These are phyloP conservation scores for Rhineura floridana DNA, from an alignment of 2,113 vertebrate species.

Conservation along the genomic window DNA sequence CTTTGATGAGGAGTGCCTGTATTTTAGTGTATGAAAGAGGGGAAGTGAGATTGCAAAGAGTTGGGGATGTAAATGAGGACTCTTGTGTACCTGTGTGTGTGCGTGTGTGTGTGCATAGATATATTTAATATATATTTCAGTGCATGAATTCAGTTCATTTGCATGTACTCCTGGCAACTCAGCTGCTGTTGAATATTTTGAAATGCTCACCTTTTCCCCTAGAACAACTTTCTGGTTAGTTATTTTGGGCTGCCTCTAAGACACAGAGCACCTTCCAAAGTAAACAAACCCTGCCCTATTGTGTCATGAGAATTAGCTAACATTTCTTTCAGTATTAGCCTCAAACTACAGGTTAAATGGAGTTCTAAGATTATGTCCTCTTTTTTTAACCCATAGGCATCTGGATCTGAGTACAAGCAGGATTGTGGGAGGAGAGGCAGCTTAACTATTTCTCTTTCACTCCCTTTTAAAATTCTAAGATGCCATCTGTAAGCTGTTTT, in stretches of 20 bases:
- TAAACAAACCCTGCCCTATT: slow-evolving; percentile 46
- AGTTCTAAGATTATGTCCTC: neutral
- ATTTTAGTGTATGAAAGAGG: neutral
- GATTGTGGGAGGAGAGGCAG: neutral
- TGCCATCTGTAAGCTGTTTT: neutral
- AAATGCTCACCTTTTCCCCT: neutral
- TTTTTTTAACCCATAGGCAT: neutral
- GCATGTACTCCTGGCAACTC: slow-evolving; percentile 21
- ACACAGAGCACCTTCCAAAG: slow-evolving; percentile 31
- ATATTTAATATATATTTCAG: neutral
- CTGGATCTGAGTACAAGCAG: neutral
- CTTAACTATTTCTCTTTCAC: neutral
- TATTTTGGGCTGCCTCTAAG: slow-evolving; percentile 8
- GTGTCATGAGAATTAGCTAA: slow-evolving; percentile 30
- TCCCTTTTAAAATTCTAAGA: neutral
- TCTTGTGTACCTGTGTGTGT: neutral
- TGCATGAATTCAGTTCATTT: neutral
- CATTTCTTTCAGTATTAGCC: slow-evolving; percentile 30
- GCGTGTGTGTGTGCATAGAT: neutral
- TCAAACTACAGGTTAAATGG: slow-evolving; percentile 1
- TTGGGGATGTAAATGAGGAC: rapidly evolving
- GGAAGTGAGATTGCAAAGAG: neutral
- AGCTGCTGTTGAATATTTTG: neutral
- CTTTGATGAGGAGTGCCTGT: neutral
- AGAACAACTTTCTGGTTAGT: slow-evolving; percentile 24